A percentile compares a stretch with the other conserved stretches of the same genome.
These are phyloP conservation scores for Drosophila carrolli DNA, from an alignment of 1,140 invertebrate genomes.

Conservation along the genomic window DNA sequence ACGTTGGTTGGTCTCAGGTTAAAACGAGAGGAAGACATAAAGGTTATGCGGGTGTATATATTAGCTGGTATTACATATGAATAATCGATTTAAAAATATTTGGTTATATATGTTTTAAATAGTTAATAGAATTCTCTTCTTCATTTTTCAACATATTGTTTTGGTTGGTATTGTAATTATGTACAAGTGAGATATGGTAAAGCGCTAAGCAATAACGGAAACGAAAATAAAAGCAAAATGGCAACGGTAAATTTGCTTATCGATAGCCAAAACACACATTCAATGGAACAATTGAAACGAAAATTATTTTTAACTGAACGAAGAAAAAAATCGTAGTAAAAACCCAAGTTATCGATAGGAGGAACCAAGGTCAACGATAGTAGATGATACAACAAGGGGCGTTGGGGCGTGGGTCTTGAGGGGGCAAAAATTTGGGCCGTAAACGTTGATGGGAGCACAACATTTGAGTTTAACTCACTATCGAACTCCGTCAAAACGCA, in stretches of 20 bases:
- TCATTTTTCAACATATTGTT: constrained; percentile 7
- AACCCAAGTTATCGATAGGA: constrained; percentile 27
- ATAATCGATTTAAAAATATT: constrained; percentile 22
- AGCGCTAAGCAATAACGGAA: constrained; percentile 36
- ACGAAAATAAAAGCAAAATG: constrained; percentile 18
- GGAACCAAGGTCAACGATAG: constrained; percentile 18
- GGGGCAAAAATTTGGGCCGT: not conserved
- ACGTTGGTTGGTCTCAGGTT: constrained; percentile 9
- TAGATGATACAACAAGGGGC: constrained; percentile 21
- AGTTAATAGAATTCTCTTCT: constrained; percentile 3
- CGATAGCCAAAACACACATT: constrained; percentile 53
- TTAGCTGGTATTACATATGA: constrained; percentile 27
- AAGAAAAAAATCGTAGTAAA: constrained; percentile 9
- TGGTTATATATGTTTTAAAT: constrained; percentile 36
- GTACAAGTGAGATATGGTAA: constrained; percentile 37
- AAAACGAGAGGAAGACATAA: constrained; percentile 19
- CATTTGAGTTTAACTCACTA: constrained; percentile 9
- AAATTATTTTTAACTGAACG: constrained; percentile 11
- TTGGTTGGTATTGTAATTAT: constrained; percentile 23
- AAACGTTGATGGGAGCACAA: constrained; percentile 33
- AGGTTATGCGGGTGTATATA: constrained; percentile 31
- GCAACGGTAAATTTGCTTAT: constrained; percentile 31
- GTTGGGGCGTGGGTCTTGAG: constrained; percentile 5
- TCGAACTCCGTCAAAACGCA: constrained; percentile 22
- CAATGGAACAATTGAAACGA: constrained; percentile 29